Base-by-base conservation (phyloP, 1,140 invertebrate species). In the Nephila pilipes region DNA sequence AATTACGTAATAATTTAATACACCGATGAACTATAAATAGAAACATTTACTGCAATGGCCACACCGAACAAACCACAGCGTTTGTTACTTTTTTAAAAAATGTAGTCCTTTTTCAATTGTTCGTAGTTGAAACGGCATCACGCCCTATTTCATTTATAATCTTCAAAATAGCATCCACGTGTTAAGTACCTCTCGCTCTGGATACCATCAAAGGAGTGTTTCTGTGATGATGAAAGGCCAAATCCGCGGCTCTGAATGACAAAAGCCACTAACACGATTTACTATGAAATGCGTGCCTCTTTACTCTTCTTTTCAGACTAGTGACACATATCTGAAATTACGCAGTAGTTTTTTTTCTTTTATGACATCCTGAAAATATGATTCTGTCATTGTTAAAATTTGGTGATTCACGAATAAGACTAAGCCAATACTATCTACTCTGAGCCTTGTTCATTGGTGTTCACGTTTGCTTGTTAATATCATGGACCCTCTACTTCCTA, bases 151-250 rank as follows among this genome's bases (percentile, higher is more conserved):
- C 85, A 87, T 58, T 60, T n/a, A 87, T 36, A 60, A 87, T 54
- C 57, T 36, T 32, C 85, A 63, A 54, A 81, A 25, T 81, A 29
- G 38, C 38, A 81, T 81, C 80, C 36, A 36, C 25, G 57, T 87
- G 63, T 88, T 88, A 75, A 69, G 83, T 38, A 75, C 60, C 63
- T 69, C 63, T 88, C 63, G 87, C 87, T 88, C 87, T 88, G 87
- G 46, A 88, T 88, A 46, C 18, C 25, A 29, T 69, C 29, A 88
- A 88, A 88, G 46, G 85, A 32, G 18, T 54, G 80, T n/a, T 83
- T 46, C 69, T 25, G 46, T 46, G 46, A 46, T 46, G 38, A 46
- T 46, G 46, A 79, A 32, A 83, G 22, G 5, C 46, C 81, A 54
- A 57, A 54, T 63, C 58, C 14, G 16, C 25, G 32, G 8, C 10